These are phyloP conservation scores for Asarcornis scutulata DNA, from an alignment of 2,113 vertebrate genomes.

Conservation along the genomic window DNA sequence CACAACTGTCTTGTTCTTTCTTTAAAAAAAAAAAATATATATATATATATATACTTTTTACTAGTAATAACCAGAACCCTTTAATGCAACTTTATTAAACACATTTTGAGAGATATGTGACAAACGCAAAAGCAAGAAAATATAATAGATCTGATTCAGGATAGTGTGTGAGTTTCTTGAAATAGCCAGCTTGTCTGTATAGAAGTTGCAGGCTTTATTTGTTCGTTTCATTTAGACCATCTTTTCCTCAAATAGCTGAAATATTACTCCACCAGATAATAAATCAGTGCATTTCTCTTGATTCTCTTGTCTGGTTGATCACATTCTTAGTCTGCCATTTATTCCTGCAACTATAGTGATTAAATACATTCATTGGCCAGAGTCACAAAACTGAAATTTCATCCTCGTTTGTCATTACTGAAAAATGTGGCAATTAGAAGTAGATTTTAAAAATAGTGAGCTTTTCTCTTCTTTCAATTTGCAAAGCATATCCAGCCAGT, in stretches of 20 bases:
- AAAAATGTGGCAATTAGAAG: background rate
- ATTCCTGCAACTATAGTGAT: background rate
- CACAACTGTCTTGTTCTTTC: background rate
- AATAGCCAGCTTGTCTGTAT: background rate
- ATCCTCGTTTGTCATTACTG: background rate
- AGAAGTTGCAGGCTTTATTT: background rate
- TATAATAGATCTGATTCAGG: background rate
- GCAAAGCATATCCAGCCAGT: background rate
- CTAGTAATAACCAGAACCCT: background rate
- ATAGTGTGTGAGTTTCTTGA: background rate
- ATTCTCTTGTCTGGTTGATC: background rate
- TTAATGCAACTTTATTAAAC: background rate
- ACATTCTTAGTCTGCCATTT: background rate
- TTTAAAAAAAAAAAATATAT: too few species aligned
- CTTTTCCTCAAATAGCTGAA: conserved; percentile 10
- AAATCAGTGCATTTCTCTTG: conserved; percentile 11
- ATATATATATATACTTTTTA: background rate
- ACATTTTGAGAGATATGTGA: background rate
- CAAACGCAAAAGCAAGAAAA: background rate
- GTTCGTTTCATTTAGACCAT: background rate
- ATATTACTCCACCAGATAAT: background rate
- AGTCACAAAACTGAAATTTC: background rate
- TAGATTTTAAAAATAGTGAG: background rate
- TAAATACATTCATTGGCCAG: background rate
- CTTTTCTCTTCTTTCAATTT: background rate